These are phyloP conservation scores for Anisognathus igniventris DNA, from an alignment of 2,797 vertebrate species.

Conservation along the genomic window DNA sequence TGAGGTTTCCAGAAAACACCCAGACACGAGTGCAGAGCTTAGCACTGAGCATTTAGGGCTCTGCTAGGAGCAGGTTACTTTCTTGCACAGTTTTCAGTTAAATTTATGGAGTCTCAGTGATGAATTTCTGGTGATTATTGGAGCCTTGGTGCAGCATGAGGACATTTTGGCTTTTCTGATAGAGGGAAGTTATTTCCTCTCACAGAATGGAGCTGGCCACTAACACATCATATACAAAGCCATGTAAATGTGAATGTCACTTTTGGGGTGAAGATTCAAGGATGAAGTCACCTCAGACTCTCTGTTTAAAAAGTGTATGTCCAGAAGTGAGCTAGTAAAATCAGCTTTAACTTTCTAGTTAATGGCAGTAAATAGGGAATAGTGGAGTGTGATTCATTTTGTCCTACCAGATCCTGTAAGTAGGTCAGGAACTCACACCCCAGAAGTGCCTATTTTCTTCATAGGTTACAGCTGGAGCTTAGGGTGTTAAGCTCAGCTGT, in stretches of 20 bases:
- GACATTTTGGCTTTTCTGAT: background rate
- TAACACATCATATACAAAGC: background rate
- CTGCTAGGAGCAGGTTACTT: background rate
- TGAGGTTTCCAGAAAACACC: background rate
- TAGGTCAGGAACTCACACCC: conserved; percentile 7
- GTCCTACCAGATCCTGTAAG: background rate
- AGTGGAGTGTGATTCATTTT: background rate
- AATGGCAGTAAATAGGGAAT: background rate
- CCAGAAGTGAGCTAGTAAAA: background rate
- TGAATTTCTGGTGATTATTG: background rate
- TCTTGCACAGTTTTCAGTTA: background rate
- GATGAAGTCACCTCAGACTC: background rate
- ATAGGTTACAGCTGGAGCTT: background rate
- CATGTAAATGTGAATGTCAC: background rate
- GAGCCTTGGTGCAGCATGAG: background rate
- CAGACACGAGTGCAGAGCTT: background rate
- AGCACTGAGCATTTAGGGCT: background rate
- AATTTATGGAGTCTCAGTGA: background rate
- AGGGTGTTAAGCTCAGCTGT: background rate
- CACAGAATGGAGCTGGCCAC: background rate
- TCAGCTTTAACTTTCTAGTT: background rate
- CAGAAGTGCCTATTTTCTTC: background rate
- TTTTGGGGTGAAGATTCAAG: background rate
- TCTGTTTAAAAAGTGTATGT: background rate
- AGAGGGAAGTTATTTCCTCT: background rate